Evolutionary conservation across 2,888 invertebrate genomes (phyloP).

Genomic region (Drosophila suboccidentalis): DNA sequence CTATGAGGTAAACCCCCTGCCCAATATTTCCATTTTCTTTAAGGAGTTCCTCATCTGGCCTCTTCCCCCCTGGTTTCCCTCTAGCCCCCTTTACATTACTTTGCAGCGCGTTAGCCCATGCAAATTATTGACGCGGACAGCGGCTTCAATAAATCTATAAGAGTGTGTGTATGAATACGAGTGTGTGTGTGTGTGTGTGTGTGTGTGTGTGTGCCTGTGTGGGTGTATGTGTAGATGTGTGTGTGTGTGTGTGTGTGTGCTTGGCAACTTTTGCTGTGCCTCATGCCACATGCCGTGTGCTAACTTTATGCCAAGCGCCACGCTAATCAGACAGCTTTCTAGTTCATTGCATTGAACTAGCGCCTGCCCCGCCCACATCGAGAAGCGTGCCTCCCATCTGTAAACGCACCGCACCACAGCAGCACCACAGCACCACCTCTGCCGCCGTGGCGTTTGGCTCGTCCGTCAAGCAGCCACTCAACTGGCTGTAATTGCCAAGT

Average conservation of each 20-base stretch:
- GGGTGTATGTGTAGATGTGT: not conserved
- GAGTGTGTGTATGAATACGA: constrained; percentile 27
- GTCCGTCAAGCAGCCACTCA: constrained; percentile 67
- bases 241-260: constrained; percentile 33
- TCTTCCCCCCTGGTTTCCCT: not conserved
- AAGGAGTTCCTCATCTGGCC: too few species aligned
- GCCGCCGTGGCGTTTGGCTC: constrained; percentile 33
- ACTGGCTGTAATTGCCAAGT: constrained; percentile 77
- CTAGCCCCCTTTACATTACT: not conserved
- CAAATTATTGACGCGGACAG: constrained; percentile 78
- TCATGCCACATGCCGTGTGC: constrained; percentile 29
- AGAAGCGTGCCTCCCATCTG: constrained; percentile 23
- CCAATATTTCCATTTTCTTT: constrained; percentile 6
- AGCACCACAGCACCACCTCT: not conserved
- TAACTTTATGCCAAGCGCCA: constrained; percentile 67
- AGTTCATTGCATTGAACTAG: constrained; percentile 73
- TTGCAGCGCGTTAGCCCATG: constrained; percentile 60
- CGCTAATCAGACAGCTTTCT: constrained; percentile 80
- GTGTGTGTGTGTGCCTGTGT: constrained; percentile 6
- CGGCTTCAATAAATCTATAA: constrained; percentile 71
- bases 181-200: constrained; percentile 16
- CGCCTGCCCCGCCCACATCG: constrained; percentile 55
- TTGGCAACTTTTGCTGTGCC: constrained; percentile 66
- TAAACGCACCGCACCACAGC: constrained; percentile 17
- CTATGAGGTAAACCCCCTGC: constrained; percentile 25